These are phyloP conservation scores for Colletes latitarsis DNA, from an alignment of 1,140 invertebrate genomes.

Conservation along the genomic window DNA sequence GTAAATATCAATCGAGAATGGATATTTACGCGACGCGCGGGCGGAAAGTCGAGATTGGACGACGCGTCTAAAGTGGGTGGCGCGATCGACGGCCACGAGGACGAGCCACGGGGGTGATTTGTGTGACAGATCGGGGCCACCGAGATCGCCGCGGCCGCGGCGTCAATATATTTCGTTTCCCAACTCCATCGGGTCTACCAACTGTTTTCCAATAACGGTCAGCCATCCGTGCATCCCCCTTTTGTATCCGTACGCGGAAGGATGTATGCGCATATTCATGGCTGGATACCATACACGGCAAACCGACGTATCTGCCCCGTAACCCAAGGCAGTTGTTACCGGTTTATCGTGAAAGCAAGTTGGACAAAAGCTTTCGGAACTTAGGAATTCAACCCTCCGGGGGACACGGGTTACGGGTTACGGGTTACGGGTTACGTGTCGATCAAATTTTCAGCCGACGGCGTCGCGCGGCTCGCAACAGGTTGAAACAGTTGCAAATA, in stretches of 20 bases:
- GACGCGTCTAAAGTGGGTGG: conserved; percentile 1
- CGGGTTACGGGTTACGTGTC: conserved; percentile 6
- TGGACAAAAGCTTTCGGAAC: conserved; percentile 25
- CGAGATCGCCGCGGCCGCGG: conserved; percentile 14
- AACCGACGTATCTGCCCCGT: too few species aligned
- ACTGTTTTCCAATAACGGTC: conserved; percentile 57
- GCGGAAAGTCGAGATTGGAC: conserved; percentile 30
- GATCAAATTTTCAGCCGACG: conserved; percentile 33
- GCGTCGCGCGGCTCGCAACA: conserved; percentile 32
- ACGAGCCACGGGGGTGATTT: conserved; percentile 41
- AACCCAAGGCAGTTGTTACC: not conserved
- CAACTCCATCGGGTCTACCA: conserved; percentile 39
- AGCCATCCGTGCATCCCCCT: conserved; percentile 4
- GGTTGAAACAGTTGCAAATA: conserved; percentile 50
- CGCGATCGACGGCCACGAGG: not conserved
- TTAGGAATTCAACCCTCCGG: conserved; percentile 14
- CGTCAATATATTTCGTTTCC: conserved; percentile 55
- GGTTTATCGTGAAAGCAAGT: conserved; percentile 2
- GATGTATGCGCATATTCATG: conserved; percentile 1
- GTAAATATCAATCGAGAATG: conserved; percentile 20
- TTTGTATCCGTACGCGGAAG: not conserved
- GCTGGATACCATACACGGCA: not conserved
- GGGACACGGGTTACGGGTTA: not conserved
- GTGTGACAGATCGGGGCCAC: conserved; percentile 60
- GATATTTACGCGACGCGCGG: conserved; percentile 24